Evolutionary conservation across 2,888 invertebrate genomes (phyloP), one percentile per base, ranked within the genome.

Genomic region (Tubulanus polymorphus): DNA sequence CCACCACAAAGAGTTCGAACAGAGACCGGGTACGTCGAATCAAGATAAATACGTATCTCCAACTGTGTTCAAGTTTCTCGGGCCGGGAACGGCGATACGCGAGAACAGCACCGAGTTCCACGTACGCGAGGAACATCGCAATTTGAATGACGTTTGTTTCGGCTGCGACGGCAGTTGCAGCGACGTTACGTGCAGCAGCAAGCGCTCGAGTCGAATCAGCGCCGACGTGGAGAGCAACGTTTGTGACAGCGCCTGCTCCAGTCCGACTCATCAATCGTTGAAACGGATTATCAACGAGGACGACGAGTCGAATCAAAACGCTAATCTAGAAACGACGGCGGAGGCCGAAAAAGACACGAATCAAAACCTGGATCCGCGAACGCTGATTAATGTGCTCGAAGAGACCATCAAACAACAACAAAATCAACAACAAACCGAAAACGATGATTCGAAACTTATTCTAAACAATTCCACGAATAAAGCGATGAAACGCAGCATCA

Each of bases 121-220:
- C 23, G 20, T 20, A 20, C 23, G 20, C 18, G 41, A 41, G 41
- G 41, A 41, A 41, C 26, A 26, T 5, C 51, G 60, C 41, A 74
- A 74, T 57, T 62, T 75, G 51, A 75, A 75, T 55, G 75, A 76
- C 53, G 71, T 76, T 46, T 75, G 76, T 62, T 75, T 74, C 57
- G 75, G 76, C 32, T 75, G 75, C 62, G 73, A 74, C 53, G 75
- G 76, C 5, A 67, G 66, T 18, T 75, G 74, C 61, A 70, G 70
- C 45, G 76, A 76, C 56, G 63, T 64, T 37, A 69, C 67, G 2
- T 75, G 74, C 60, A 66, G 66, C 41, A 73, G 72, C 41, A 69
- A 70, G 54, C 61, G 68, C 6, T 67, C 70, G 23, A 68, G 67
- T 55, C 64, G 62, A 41, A 55, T 63, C 27, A 65, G 65, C 28